A percentile compares a stretch with the other conserved stretches of the same genome.
Conservation (phyloP, 92 coral and sea anemone genomes). For the Hydrozoanthus gracilis region DNA sequence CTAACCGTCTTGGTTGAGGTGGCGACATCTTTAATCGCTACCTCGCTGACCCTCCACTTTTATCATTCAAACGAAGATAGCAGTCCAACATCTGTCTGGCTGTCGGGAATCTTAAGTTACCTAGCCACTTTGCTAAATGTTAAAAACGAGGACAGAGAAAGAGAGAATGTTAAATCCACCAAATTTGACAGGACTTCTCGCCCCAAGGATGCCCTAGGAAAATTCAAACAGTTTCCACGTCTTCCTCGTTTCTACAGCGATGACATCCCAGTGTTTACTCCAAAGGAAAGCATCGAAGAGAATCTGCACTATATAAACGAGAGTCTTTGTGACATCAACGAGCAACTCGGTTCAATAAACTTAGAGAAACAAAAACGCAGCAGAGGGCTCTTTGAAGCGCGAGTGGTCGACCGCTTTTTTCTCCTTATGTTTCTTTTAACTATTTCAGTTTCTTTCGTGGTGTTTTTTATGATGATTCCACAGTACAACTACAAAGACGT, state of each 20-base stretch:
- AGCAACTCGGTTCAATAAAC: slow-evolving; percentile 36
- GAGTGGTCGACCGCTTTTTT: slow-evolving; percentile 87
- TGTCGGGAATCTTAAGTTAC: slow-evolving; percentile 62
- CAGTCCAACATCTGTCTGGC: slow-evolving; percentile 64
- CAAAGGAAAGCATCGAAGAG: slow-evolving; percentile 57
- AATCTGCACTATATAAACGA: slow-evolving; percentile 64
- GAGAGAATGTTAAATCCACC: neutral
- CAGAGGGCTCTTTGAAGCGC: slow-evolving; percentile 89
- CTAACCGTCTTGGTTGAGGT: slow-evolving; percentile 83
- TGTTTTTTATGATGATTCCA: slow-evolving; percentile 87
- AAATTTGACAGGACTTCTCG: neutral
- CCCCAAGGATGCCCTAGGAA: neutral
- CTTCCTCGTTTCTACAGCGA: slow-evolving; percentile 46
- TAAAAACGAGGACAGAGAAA: slow-evolving; percentile 31
- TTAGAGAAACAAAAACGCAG: slow-evolving; percentile 61
- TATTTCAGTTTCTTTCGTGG: slow-evolving; percentile 66
- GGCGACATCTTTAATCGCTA: slow-evolving; percentile 78
- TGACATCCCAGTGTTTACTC: slow-evolving; percentile 22
- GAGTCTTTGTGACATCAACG: slow-evolving; percentile 66
- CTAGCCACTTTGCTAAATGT: slow-evolving; percentile 66
- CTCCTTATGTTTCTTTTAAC: slow-evolving; percentile 64
- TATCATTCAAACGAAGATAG: slow-evolving; percentile 84
- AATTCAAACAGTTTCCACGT: slow-evolving; percentile 34
- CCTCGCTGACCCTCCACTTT: slow-evolving; percentile 80
- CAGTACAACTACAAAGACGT: slow-evolving; percentile 18